These are phyloP conservation scores for Caenorhabditis wallacei DNA, from an alignment of 2,888 invertebrate species.

Conservation along the genomic window DNA sequence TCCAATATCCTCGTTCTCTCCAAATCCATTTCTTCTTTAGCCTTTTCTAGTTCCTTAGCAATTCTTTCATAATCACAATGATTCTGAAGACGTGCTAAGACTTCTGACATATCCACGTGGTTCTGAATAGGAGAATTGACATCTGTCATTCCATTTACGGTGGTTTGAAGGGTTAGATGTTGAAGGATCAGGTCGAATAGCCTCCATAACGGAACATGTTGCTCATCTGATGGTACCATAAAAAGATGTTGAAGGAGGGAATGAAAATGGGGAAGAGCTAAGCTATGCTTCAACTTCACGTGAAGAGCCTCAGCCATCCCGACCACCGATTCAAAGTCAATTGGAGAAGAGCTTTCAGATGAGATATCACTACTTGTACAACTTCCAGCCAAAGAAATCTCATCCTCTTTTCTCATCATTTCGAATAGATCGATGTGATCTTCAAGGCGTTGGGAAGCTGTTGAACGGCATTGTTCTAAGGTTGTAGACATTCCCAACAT, in stretches of 20 bases:
- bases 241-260: slow-evolving; percentile 93
- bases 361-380: slow-evolving; percentile 40
- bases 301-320: slow-evolving; percentile 90
- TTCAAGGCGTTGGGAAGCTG: slow-evolving; percentile 77
- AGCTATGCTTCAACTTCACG: slow-evolving; percentile 88
- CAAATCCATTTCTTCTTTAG: slow-evolving; percentile 73
- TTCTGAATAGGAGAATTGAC: slow-evolving; percentile 70
- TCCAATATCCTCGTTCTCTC: slow-evolving; percentile 76
- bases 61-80: slow-evolving; percentile 79
- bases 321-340: slow-evolving; percentile 88
- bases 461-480: slow-evolving; percentile 57
- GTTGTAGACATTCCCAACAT: slow-evolving; percentile 96
- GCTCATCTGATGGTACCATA: slow-evolving; percentile 90
- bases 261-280: slow-evolving; percentile 94
- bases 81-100: slow-evolving; percentile 77
- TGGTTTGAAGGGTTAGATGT: slow-evolving; percentile 85
- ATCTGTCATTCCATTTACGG: slow-evolving; percentile 75
- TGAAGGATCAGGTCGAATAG: slow-evolving; percentile 95
- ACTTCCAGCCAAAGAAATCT: slow-evolving; percentile 93
- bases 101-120: slow-evolving; percentile 78
- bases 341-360: slow-evolving; percentile 74
- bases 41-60: slow-evolving; percentile 76
- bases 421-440: slow-evolving; percentile 97
- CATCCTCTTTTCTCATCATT: slow-evolving; percentile 95
- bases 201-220: slow-evolving; percentile 94